Percentiles rank a stretch among this genome's conserved stretches.
phyloP scores from a whole-genome alignment of 2,797 vertebrate genomes.

The Psittacula derbiana region DNA sequence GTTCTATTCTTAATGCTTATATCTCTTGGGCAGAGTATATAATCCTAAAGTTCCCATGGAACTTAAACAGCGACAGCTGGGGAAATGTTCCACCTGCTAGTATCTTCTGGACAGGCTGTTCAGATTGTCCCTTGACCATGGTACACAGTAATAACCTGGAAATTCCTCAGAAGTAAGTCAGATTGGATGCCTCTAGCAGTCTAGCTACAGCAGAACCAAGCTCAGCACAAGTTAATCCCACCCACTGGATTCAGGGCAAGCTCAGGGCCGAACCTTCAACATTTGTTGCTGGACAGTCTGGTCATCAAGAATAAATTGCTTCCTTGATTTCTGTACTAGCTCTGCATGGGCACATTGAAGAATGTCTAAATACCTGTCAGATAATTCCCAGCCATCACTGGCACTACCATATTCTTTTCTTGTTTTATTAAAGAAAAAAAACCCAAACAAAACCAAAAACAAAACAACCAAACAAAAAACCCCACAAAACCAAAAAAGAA shows the following conservation, averaged over 20 bases:
- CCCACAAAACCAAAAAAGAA: background rate
- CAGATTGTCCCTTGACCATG: background rate
- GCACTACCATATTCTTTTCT: background rate
- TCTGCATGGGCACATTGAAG: background rate
- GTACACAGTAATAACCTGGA: background rate
- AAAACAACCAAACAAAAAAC: background rate
- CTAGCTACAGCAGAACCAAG: background rate
- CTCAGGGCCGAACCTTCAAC: background rate
- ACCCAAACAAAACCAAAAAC: fast-evolving
- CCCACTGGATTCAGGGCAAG: background rate
- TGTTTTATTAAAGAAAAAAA: background rate
- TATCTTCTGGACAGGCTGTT: background rate
- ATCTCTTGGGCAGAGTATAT: background rate
- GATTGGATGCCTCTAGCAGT: background rate
- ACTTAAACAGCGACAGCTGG: background rate
- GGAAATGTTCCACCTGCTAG: background rate
- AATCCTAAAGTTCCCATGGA: background rate
- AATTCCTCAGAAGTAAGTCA: background rate
- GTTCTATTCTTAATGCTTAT: conserved; percentile 21
- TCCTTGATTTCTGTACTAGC: background rate
- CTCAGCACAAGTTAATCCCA: background rate
- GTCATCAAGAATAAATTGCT: background rate
- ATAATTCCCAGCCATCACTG: background rate
- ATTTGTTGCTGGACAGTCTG: background rate
- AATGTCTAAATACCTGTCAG: background rate